Base-by-base conservation (phyloP, 2,797 vertebrate genomes). In the Jordanella pulchra region DNA sequence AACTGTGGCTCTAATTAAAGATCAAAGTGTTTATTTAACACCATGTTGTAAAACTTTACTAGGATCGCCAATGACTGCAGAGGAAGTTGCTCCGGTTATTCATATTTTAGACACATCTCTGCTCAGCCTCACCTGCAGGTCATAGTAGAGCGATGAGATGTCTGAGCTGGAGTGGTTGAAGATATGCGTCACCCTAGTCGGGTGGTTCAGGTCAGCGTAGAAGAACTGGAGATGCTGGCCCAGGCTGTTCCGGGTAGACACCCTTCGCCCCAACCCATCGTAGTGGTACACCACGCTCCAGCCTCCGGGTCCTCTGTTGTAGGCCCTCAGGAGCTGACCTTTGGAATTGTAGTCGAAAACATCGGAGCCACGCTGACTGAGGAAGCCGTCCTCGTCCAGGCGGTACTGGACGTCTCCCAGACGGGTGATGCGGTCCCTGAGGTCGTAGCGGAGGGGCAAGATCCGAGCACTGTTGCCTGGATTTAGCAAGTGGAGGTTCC, bases 331-430 rank as follows among this genome's bases (percentile, higher is more conserved):
- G 35, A 99, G 93, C 82, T 98, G 97, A 71, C 98, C 97, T 89
- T 99, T 99, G 83, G 98, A 99, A 89, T 98, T 99, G 81, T 99
- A 99, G 77, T 99, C 97, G n/a, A 99, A 99, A 48, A 99, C 81
- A 6, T 99, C 98, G 0, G 95, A 86, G 0, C 98, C 98, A 0
- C 98, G 94, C 86, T 99, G 98, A 88, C 96, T 96, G 68, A 99
- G 95, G 82, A 96, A 97, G 4, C 98, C 98, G 0, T 99, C 98
- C 0, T 99, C 98, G 0, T 99, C 98, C 12, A 99, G 92, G 77
- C 95, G 97, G 91, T 99, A 99, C 2, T 98, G 97, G 72, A 99
- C 89, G 2, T 99, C 98, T 0, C 98, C 98, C 11, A 99, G 92
- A 7, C 98, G 96, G 0, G 98, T 99, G 80, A 99, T 97, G 77